Conservation (phyloP, 2,888 invertebrate genomes). For the Pseudanteris insignis region DNA sequence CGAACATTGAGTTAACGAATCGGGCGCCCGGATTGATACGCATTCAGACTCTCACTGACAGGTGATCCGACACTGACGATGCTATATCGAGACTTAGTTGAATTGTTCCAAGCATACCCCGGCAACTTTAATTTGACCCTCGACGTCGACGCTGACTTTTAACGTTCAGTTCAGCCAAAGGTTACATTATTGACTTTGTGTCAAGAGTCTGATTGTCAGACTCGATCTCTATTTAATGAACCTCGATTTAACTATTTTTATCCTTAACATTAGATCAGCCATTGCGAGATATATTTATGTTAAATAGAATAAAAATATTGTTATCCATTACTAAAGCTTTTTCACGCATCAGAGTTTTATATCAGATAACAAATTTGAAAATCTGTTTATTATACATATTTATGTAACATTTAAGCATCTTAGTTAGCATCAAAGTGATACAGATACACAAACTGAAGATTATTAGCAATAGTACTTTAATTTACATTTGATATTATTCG, state of each 20-base stretch:
- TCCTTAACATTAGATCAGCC: too few relatives aligned
- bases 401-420: too few relatives aligned
- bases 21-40: conserved; percentile 17
- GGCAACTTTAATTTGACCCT: conserved; percentile 59
- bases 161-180: conserved; percentile 58
- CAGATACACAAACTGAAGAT: too few relatives aligned
- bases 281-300: too few relatives aligned
- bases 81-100: conserved; percentile 40
- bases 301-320: too few relatives aligned
- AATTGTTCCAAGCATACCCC: conserved; percentile 27
- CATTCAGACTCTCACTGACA: conserved; percentile 36
- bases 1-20: conserved; percentile 32
- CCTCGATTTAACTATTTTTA: background rate
- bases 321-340: too few relatives aligned
- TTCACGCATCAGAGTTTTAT: too few relatives aligned
- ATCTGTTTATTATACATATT: too few relatives aligned
- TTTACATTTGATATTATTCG: too few relatives aligned
- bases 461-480: too few relatives aligned
- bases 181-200: conserved; percentile 59
- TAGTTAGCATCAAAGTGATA: too few relatives aligned
- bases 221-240: conserved; percentile 33
- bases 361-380: too few relatives aligned
- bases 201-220: conserved; percentile 55
- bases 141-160: conserved; percentile 58
- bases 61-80: conserved; percentile 39